Conservation (phyloP, 1,140 invertebrate species). For the Drosophila orena region DNA sequence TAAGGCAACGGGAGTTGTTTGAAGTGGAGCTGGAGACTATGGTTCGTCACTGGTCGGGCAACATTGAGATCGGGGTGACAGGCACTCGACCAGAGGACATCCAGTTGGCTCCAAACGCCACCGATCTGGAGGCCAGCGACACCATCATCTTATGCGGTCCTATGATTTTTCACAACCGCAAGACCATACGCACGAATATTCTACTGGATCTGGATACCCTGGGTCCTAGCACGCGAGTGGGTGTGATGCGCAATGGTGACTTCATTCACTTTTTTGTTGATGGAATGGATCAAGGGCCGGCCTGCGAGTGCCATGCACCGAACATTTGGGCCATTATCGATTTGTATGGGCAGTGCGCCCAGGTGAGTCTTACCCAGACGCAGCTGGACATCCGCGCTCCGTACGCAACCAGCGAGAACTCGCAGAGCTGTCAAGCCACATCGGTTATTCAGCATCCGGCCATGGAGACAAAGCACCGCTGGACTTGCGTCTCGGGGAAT, state of each 20-base stretch:
- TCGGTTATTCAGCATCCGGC: constrained; percentile 81
- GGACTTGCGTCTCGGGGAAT: constrained; percentile 81
- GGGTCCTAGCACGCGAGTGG: constrained; percentile 91
- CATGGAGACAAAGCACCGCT: constrained; percentile 80
- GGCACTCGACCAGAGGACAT: constrained; percentile 94
- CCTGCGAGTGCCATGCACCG: constrained; percentile 92
- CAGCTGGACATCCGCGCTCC: constrained; percentile 80
- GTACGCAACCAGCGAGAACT: constrained; percentile 84
- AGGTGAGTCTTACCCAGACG: constrained; percentile 88
- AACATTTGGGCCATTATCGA: constrained; percentile 97
- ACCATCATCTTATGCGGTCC: constrained; percentile 96
- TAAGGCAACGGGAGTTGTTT: constrained; percentile 96
- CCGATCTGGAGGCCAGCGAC: constrained; percentile 93
- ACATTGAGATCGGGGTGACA: constrained; percentile 95
- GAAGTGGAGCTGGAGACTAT: constrained; percentile 96
- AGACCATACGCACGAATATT: constrained; percentile 93
- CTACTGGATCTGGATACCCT: constrained; percentile 93
- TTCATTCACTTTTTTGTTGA: constrained; percentile 96
- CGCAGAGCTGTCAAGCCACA: constrained; percentile 83
- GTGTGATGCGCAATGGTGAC: constrained; percentile 94
- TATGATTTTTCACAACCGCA: constrained; percentile 93
- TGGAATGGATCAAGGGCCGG: constrained; percentile 95
- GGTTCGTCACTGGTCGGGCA: constrained; percentile 96
- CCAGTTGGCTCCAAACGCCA: constrained; percentile 95
- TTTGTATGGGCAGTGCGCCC: constrained; percentile 96